phyloP scores from a whole-genome alignment of 2,797 vertebrate genomes.

The Myotis planiceps region DNA sequence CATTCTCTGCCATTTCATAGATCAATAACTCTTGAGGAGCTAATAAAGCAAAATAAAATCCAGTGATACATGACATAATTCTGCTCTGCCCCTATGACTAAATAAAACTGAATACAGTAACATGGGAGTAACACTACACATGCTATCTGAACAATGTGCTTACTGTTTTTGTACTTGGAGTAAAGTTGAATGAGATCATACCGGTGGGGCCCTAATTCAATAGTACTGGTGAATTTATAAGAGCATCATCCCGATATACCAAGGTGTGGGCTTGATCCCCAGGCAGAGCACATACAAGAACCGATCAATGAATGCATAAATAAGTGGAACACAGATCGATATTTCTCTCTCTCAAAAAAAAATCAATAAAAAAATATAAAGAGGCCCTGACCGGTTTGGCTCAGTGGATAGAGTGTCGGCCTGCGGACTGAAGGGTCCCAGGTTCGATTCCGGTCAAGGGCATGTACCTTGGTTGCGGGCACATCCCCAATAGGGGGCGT shows the following conservation, averaged over 20 bases:
- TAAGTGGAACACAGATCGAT: background rate
- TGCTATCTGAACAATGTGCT: background rate
- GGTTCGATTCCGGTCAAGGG: too few relatives aligned
- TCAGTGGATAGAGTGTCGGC: too few relatives aligned
- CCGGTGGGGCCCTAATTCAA: background rate
- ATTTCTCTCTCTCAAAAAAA: background rate
- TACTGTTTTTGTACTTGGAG: background rate
- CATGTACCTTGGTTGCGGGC: too few relatives aligned
- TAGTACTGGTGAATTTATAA: background rate
- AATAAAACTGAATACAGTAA: constrained; percentile 37
- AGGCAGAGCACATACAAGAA: background rate
- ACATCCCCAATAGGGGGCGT: too few relatives aligned
- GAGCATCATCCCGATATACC: background rate
- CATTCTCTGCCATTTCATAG: constrained; percentile 97
- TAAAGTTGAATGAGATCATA: background rate
- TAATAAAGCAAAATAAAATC: constrained; percentile 74
- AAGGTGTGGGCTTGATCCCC: background rate
- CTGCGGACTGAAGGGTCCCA: too few relatives aligned
- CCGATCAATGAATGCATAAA: background rate
- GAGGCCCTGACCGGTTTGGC: too few relatives aligned
- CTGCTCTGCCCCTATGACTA: background rate
- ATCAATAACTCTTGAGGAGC: constrained; percentile 85
- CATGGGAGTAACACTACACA: background rate
- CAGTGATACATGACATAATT: constrained; percentile 25
- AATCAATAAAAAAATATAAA: too few relatives aligned